Percentiles rank a stretch among this genome's conserved stretches.
Conservation (phyloP, 2,888 invertebrate genomes). For the Ophion costatus region DNA sequence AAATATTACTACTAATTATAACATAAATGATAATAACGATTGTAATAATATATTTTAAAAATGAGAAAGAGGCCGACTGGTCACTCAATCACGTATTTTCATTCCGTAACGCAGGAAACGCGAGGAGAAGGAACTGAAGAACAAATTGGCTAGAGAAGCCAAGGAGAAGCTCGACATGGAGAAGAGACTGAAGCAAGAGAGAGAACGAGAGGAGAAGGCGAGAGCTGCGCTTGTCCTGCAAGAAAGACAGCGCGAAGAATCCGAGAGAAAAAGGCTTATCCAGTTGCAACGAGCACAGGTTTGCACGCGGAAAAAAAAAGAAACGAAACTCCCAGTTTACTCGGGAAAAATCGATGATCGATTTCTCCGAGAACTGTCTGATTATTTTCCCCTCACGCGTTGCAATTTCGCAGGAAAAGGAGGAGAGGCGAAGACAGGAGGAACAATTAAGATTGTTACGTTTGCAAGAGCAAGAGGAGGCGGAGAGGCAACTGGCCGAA, state of each 20-base stretch:
- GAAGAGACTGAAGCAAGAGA: constrained; percentile 83
- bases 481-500: constrained; percentile 79
- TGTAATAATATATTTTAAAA: not conserved
- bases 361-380: not conserved
- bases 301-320: constrained; percentile 26
- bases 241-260: constrained; percentile 84
- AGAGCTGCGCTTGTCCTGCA: constrained; percentile 77
- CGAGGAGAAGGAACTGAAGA: constrained; percentile 86
- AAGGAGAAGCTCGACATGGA: constrained; percentile 84
- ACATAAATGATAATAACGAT: not conserved
- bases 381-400: not conserved
- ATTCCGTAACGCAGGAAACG: constrained; percentile 79
- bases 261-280: constrained; percentile 82
- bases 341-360: not conserved
- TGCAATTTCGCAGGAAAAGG: constrained; percentile 76
- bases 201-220: constrained; percentile 82
- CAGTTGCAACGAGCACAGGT: constrained; percentile 78
- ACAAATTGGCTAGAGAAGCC: constrained; percentile 84
- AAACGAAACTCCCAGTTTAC: not conserved
- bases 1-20: too few species aligned
- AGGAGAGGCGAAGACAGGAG: constrained; percentile 78
- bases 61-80: not conserved
- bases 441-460: constrained; percentile 75
- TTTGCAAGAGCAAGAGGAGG: constrained; percentile 80
- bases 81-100: not conserved